A percentile compares a stretch with the other conserved stretches of the same genome.
Conservation (phyloP, 2,888 invertebrate species). For the Odontothrips loti region DNA sequence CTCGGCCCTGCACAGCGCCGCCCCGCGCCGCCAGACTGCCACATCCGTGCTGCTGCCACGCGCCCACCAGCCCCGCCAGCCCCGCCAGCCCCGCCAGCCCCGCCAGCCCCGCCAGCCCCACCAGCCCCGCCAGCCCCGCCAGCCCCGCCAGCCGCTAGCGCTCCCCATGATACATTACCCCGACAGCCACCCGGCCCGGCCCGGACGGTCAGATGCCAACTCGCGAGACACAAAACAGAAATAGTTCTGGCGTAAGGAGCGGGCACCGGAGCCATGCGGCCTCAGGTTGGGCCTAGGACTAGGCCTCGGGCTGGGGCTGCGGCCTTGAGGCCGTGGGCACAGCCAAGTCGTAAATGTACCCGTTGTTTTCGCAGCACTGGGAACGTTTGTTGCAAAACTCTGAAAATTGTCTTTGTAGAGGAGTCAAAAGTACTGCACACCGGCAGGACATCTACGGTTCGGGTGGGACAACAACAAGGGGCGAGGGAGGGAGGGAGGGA, state of each 20-base stretch:
- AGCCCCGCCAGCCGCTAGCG: not conserved
- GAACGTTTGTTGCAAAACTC: too few species aligned
- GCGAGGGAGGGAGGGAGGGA: too few species aligned
- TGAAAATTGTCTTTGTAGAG: too few species aligned
- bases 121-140: not conserved
- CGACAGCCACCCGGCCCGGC: not conserved
- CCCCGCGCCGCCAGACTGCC: not conserved
- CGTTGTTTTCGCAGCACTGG: too few species aligned
- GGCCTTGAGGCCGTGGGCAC: not conserved
- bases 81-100: not conserved
- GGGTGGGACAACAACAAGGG: too few species aligned
- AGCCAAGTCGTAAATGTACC: too few species aligned
- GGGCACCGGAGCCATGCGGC: not conserved
- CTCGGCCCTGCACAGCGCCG: too few species aligned
- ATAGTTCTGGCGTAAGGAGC: not conserved
- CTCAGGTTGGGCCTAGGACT: not conserved
- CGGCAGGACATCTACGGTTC: too few species aligned
- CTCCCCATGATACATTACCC: not conserved
- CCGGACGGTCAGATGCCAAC: not conserved
- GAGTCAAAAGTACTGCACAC: too few species aligned
- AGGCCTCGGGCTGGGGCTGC: not conserved
- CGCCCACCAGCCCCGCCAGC: not conserved
- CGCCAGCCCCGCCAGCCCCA: not conserved
- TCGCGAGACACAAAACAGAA: not conserved
- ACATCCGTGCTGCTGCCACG: not conserved